phyloP scores from a whole-genome alignment of 2,888 invertebrate genomes.

The Phalera bucephala region DNA sequence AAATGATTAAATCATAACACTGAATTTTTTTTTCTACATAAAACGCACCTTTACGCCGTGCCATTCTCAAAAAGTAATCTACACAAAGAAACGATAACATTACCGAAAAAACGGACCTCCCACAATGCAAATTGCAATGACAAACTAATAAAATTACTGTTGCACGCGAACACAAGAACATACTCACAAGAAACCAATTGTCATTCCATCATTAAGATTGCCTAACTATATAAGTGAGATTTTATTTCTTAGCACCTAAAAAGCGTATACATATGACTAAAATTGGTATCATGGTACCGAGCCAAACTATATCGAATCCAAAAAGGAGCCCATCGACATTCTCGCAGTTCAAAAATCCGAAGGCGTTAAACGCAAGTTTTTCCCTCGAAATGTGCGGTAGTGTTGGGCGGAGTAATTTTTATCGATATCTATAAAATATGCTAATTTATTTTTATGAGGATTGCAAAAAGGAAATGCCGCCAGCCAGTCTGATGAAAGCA shows the following conservation, averaged over 20 bases:
- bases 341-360: slow-evolving; percentile 30
- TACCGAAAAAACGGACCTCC: too few relatives aligned
- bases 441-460: too few relatives aligned
- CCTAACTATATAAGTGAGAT: slow-evolving; percentile 1
- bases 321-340: slow-evolving; percentile 34
- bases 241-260: slow-evolving; percentile 8
- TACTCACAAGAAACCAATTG: background rate
- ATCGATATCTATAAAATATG: background rate
- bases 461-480: too few relatives aligned
- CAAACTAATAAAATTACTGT: background rate
- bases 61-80: too few relatives aligned
- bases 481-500: too few relatives aligned
- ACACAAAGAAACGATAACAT: too few relatives aligned
- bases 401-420: slow-evolving; percentile 3
- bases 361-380: slow-evolving; percentile 43
- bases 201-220: background rate
- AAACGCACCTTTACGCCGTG: too few relatives aligned
- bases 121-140: background rate
- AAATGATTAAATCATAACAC: too few relatives aligned
- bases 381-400: slow-evolving; percentile 13
- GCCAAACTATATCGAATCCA: slow-evolving; percentile 16
- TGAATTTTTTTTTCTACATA: too few relatives aligned
- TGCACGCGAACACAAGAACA: background rate
- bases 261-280: slow-evolving; percentile 17
- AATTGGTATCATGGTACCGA: slow-evolving; percentile 20